phyloP scores from a whole-genome alignment of 2,888 invertebrate genomes.

The Gonocerus acuteangulatus region DNA sequence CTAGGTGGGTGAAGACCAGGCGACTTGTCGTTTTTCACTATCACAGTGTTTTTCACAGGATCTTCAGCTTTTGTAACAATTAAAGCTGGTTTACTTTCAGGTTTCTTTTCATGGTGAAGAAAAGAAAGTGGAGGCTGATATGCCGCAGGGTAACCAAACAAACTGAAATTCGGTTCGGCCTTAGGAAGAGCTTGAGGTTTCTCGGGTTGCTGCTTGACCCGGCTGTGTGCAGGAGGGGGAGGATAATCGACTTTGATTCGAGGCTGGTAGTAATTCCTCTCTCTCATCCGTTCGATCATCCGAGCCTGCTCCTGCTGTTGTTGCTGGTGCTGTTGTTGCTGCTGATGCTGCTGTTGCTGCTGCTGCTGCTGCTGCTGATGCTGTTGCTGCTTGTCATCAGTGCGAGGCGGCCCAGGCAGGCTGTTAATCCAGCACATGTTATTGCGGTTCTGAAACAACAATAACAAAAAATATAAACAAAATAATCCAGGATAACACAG shows the following conservation, averaged over 20 bases:
- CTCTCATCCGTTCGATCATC: slow-evolving; percentile 15
- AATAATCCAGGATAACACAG: too few species aligned
- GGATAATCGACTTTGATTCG: slow-evolving; percentile 47
- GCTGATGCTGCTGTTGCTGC: slow-evolving; percentile 44
- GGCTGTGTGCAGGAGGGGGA: slow-evolving; percentile 45
- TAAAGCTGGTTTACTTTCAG: slow-evolving; percentile 49
- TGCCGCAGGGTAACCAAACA: slow-evolving; percentile 53
- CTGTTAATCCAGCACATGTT: slow-evolving; percentile 42
- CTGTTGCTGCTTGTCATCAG: slow-evolving; percentile 38
- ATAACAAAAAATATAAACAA: slow-evolving; percentile 9
- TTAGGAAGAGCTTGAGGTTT: slow-evolving; percentile 46
- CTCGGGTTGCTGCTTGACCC: slow-evolving; percentile 40
- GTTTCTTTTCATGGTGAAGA: slow-evolving; percentile 50
- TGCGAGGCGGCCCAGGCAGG: slow-evolving; percentile 41
- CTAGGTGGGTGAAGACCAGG: slow-evolving; percentile 51
- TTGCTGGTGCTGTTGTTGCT: slow-evolving; percentile 43
- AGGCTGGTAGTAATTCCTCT: slow-evolving; percentile 38
- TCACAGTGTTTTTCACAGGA: slow-evolving; percentile 61
- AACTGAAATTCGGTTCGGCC: slow-evolving; percentile 59
- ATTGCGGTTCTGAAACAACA: slow-evolving; percentile 36
- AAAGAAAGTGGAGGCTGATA: slow-evolving; percentile 43
- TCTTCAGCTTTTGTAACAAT: slow-evolving; percentile 37
- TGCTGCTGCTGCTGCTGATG: slow-evolving; percentile 40
- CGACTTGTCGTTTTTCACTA: slow-evolving; percentile 66
- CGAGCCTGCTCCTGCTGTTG: slow-evolving; percentile 40